Evolutionary conservation across 1,140 invertebrate species (phyloP), one percentile per base, ranked within the genome.

Genomic region (Platorchestia sp.): DNA sequence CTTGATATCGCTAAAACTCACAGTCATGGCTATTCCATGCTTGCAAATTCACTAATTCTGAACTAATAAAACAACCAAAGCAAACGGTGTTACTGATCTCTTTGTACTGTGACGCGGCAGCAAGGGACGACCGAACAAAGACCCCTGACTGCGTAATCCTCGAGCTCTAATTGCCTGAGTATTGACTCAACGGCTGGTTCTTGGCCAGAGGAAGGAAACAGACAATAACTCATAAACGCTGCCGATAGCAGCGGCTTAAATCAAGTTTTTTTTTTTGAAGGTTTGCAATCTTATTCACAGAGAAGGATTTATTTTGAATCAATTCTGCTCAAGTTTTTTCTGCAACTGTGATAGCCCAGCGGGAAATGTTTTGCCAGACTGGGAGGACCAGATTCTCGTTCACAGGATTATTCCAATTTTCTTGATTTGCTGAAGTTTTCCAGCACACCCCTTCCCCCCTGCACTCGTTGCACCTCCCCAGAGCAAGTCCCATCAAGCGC

Each of bases 401-500:
- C 59, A 75, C 27, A 27, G 59, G 59, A 75, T 75, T 75, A 75
- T 75, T 75, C 59, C 59, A 44, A 89, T 89, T 89, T 89, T 44
- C 87, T 89, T 89, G 87, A 89, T 89, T 89, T 89, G 87, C 43
- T 89, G 87, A 89, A 42, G n/a, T 44, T 44, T 89, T 89, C 87
- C 87, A 7, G 16, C 87, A 43, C 10, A 14, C 87, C 87, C 87
- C 87, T 41, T 27, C 87, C 43, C 3, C 87, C 87, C 41, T 14
- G n/a, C 87, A 0, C 41, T 19, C 27, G 87, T 27, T 3, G 87
- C 91, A 40, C 91, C 91, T 93, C 45, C 45, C 43, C 91, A 93
- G 44, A 93, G 91, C 91, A 93, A 44, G 91, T 93, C 91, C 91
- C 91, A 93, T 93, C 91, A 93, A 93, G 91, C 91, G 91, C 91